Evolutionary conservation across 1,140 invertebrate species (phyloP), one percentile per base, ranked within the genome.

Genomic region (Neuroterus valhalla): DNA sequence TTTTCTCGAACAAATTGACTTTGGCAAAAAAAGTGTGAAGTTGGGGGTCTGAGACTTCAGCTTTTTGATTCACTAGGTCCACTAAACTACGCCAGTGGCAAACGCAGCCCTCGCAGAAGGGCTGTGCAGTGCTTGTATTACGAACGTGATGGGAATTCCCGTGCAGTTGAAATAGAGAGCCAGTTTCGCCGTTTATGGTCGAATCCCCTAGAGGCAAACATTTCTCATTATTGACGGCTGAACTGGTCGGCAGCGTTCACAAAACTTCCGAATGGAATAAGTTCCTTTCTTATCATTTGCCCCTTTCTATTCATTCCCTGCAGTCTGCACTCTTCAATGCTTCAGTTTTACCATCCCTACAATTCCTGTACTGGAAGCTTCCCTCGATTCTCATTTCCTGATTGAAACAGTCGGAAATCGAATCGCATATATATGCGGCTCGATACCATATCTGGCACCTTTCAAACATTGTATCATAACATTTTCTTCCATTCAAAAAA

Each of bases 221-320:
- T 84, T 85, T 85, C 83, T 86, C 85, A 84, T 85, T 83, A 85
- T 85, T 85, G 85, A 84, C 82, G 84, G 81, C 83, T 83, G 85
- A 86, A 83, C 84, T 79, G 81, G 77, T 72, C 79, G 66, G 73
- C 62, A 71, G 74, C 78, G 76, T 80, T 78, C 76, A 77, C 81
- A 82, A 84, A 86, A 85, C 84, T 86, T 85, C 78, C 72, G 72
- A 84, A 86, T 85, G 81, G 84, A 86, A 86, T 84, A 86, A 86
- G 82, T 84, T 85, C 78, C 77, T 38, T 55, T 48, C 67, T 46
- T 78, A 75, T 76, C 48, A 26, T 68, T 74, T 74, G 66, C 48
- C 74, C 66, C 55, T 43, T 55, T 70, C 75, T 69, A 75, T 79
- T 78, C 74, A 55, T 69, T n/a, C 48, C 48, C n/a, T 10, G 2